Evolutionary conservation across 2,888 invertebrate genomes (phyloP).

Genomic region (Limulus polyphemus): DNA sequence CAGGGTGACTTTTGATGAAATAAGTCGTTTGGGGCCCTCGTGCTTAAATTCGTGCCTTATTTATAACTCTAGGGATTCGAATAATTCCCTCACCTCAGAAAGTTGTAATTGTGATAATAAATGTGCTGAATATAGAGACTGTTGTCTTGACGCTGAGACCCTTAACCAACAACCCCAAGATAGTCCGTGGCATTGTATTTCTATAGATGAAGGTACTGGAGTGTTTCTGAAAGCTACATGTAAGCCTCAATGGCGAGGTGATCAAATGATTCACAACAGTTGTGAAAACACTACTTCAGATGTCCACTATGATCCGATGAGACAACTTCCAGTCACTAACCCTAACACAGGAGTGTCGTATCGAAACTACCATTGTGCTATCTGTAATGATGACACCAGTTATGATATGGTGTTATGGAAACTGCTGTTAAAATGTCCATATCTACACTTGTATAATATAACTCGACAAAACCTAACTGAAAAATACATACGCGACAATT

Average conservation of each 20-base stretch:
- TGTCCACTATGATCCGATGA: too few relatives aligned
- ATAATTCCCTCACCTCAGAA: neutral
- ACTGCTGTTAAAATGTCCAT: slow-evolving; percentile 34
- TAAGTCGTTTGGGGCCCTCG: too few relatives aligned
- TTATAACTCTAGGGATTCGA: too few relatives aligned
- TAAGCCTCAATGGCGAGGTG: too few relatives aligned
- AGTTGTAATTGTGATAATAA: neutral
- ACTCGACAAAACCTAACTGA: slow-evolving; percentile 20
- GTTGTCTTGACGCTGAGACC: neutral
- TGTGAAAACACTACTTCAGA: too few relatives aligned
- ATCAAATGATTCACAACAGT: too few relatives aligned
- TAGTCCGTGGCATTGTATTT: too few relatives aligned
- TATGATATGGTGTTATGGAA: slow-evolving; percentile 34
- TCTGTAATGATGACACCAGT: slow-evolving; percentile 36
- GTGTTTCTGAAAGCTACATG: too few relatives aligned
- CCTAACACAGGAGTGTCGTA: neutral
- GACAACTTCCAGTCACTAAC: slow-evolving; percentile 1
- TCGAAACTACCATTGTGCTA: slow-evolving; percentile 37
- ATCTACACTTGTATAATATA: slow-evolving; percentile 7
- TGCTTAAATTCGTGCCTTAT: too few relatives aligned
- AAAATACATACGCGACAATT: slow-evolving; percentile 25
- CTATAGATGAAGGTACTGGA: too few relatives aligned
- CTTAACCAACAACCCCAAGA: neutral
- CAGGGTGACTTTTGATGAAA: too few relatives aligned
- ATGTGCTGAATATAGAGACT: neutral